Percentiles rank a stretch among this genome's conserved stretches.
Conservation (phyloP, 2,113 vertebrate species). For the Shinisaurus crocodilurus region DNA sequence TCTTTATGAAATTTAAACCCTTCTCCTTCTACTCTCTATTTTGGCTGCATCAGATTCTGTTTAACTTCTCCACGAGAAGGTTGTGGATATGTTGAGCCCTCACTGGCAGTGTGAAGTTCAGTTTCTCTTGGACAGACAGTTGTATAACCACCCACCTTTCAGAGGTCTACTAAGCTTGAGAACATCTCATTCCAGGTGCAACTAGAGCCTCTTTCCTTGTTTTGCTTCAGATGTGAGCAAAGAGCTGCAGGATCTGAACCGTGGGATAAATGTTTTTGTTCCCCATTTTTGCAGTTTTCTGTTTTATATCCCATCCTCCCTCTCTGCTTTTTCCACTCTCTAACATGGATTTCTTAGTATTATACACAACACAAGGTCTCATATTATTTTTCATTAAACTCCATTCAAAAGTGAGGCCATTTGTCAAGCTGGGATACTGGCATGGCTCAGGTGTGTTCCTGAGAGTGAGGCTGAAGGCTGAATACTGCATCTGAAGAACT, state of each 20-base stretch:
- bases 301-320: constrained; percentile 18
- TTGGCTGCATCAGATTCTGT: background rate
- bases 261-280: background rate
- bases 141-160: background rate
- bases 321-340: constrained; percentile 12
- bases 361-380: background rate
- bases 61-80: background rate
- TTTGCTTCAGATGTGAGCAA: background rate
- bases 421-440: constrained; percentile 44
- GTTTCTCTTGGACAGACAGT: background rate
- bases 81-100: background rate
- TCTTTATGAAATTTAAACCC: background rate
- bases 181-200: background rate
- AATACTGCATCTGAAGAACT: constrained; percentile 27
- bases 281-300: constrained; percentile 14
- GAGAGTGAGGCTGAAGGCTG: constrained; percentile 41
- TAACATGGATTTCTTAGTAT: constrained; percentile 52
- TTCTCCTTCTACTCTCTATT: background rate
- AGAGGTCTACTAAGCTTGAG: background rate
- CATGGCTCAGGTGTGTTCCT: constrained; percentile 53
- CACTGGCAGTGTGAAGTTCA: background rate
- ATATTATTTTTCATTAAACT: constrained; percentile 64
- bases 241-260: background rate
- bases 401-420: constrained; percentile 56
- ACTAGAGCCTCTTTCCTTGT: background rate